Conservation (phyloP, 2,888 invertebrate species). For the Drosophila kanekoi region DNA sequence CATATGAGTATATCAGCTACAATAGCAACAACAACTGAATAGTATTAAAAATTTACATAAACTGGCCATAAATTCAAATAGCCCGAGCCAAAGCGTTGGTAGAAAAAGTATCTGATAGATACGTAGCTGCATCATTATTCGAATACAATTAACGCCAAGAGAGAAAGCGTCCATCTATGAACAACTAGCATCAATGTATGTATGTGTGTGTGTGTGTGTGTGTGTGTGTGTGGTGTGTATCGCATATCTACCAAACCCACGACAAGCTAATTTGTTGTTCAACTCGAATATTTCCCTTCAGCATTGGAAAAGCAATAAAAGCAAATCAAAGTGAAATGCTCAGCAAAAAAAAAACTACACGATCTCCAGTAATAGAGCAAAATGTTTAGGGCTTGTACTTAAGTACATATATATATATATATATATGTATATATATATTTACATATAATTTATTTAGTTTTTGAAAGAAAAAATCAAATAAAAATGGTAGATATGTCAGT, state of each 20-base stretch:
- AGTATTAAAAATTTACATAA: conserved; percentile 77
- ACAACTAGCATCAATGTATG: conserved; percentile 24
- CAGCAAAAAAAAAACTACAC: conserved; percentile 1
- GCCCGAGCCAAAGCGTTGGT: conserved; percentile 39
- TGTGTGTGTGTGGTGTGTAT: conserved; percentile 16
- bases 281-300: conserved; percentile 28
- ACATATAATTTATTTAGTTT: conserved; percentile 9
- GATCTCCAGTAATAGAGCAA: conserved; percentile 7
- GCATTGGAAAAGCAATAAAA: conserved; percentile 41
- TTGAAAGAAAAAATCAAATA: background rate
- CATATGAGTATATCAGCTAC: conserved; percentile 40
- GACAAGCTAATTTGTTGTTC: conserved; percentile 34
- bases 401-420: conserved; percentile 1
- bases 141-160: conserved; percentile 77
- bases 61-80: conserved; percentile 77
- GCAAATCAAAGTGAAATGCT: conserved; percentile 38
- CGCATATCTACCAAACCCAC: conserved; percentile 3
- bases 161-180: conserved; percentile 47
- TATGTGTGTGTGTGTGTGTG: background rate
- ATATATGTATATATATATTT: no score
- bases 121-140: conserved; percentile 65
- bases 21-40: conserved; percentile 39
- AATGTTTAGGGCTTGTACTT: conserved; percentile 3
- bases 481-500: conserved; percentile 44
- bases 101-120: conserved; percentile 55